Evolutionary conservation across 2,888 invertebrate genomes (phyloP), one percentile per base, ranked within the genome.

Genomic region (Erannis defoliaria): DNA sequence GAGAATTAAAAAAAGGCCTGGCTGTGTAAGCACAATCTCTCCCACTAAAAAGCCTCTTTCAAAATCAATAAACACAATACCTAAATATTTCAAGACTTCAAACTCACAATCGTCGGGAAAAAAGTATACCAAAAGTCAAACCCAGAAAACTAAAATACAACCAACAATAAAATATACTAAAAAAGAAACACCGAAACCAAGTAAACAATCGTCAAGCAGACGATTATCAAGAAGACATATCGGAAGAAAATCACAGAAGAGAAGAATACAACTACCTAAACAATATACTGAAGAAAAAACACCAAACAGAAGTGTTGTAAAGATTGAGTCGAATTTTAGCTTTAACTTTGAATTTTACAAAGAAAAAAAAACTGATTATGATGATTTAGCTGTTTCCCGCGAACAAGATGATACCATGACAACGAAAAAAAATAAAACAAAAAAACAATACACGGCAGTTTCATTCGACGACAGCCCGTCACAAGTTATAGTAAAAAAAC

Each of bases 291-390:
- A 14, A 16, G 16, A 8, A 16, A 12, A 38, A 29, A 26, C 51
- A 12, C 14, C 38, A 5, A 26, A 16, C 16, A 51, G 19, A 40
- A 51, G 14, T 29, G 61, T 55, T 14, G 67, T 71, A 3, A 60
- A 59, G 33, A 61, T 69, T 29, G 72, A 68, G 9, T 76, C 76
- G 6, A 72, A 65, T 59, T 70, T 76, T 19, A 72, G 69, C 66
- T 70, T 76, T 19, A 70, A 69, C 56, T 38, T 76, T 16, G 75
- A 75, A 45, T 74, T 75, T 64, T 70, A 60, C 35, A 74, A 74
- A 55, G 56, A 69, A 12, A 19, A 10, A 42, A 50, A 18, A 18
- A 2, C 5, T 38, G 51, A 26, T 26, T 40, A 38, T 3, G 1
- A 40, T 38, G 12, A 26, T 16, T 38, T 21, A 26, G 43, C 14